phyloP scores from a whole-genome alignment of 2,797 vertebrate genomes.

The Pelochelys cantorii region DNA sequence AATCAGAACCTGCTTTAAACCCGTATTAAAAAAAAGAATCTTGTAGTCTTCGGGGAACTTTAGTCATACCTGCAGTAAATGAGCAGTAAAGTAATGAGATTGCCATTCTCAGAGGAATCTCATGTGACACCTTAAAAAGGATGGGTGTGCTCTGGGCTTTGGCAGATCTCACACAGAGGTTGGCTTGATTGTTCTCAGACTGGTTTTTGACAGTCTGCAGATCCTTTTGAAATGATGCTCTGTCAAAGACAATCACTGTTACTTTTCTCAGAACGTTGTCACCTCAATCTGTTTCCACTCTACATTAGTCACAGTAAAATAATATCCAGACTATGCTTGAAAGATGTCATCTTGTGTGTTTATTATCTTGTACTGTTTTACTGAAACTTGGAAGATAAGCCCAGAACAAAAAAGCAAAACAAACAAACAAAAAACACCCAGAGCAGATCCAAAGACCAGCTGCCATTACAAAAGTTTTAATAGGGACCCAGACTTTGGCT shows the following conservation, averaged over 20 bases:
- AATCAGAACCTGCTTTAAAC: not conserved
- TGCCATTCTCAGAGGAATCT: not conserved
- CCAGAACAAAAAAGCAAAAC: not conserved
- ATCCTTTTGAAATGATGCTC: not conserved
- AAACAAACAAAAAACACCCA: not conserved
- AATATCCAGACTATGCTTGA: not conserved
- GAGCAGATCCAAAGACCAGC: not conserved
- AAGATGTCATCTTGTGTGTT: not conserved
- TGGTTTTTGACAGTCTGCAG: not conserved
- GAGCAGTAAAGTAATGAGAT: not conserved
- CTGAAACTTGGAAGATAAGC: not conserved
- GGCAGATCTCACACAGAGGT: not conserved
- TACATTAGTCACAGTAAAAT: not conserved
- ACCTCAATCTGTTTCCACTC: not conserved
- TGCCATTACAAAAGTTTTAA: not conserved
- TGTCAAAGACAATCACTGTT: not conserved
- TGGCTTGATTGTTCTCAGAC: not conserved
- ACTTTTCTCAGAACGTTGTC: not conserved
- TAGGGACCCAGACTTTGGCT: not conserved
- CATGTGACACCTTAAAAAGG: not conserved
- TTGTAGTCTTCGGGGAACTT: not conserved
- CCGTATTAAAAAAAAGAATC: not conserved
- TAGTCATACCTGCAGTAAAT: not conserved
- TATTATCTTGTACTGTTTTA: slow-evolving; percentile 35
- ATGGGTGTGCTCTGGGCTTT: not conserved